Evolutionary conservation across 2,113 vertebrate genomes (phyloP).

Genomic region (Prunella fulvescens): DNA sequence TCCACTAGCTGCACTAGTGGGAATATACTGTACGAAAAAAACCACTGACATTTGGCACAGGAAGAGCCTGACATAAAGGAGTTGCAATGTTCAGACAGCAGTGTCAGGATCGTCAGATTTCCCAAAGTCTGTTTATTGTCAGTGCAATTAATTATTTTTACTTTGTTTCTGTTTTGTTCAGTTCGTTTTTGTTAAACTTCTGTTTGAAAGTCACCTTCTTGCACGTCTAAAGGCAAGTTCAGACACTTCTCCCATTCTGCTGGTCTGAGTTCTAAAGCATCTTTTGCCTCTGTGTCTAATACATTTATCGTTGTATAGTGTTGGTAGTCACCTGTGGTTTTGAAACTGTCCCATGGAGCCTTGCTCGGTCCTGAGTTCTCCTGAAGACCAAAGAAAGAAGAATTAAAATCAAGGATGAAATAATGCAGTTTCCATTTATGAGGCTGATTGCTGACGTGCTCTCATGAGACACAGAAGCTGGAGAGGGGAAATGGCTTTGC

Average conservation of each 20-base stretch:
- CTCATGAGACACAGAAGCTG: background rate
- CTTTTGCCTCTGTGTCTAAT: conserved; percentile 93
- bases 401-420: background rate
- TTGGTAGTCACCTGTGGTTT: conserved; percentile 95
- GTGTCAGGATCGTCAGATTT: conserved; percentile 91
- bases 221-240: conserved; percentile 96
- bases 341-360: conserved; percentile 98
- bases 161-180: conserved; percentile 45
- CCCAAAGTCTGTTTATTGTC: conserved; percentile 88
- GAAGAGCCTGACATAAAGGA: conserved; percentile 83
- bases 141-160: conserved; percentile 80
- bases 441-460: background rate
- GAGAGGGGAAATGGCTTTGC: background rate
- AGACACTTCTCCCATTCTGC: conserved; percentile 99
- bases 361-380: conserved; percentile 93
- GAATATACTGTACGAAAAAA: conserved; percentile 82
- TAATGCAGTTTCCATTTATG: background rate
- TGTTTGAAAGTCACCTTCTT: conserved; percentile 98
- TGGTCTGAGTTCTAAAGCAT: conserved; percentile 95
- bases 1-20: conserved; percentile 91
- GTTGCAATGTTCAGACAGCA: conserved; percentile 85
- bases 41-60: conserved; percentile 90
- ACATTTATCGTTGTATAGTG: conserved; percentile 99
- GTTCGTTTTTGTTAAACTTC: conserved; percentile 85
- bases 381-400: conserved; percentile 73